phyloP scores from a whole-genome alignment of 2,797 vertebrate species.

The Poeciliopsis presidionis region DNA sequence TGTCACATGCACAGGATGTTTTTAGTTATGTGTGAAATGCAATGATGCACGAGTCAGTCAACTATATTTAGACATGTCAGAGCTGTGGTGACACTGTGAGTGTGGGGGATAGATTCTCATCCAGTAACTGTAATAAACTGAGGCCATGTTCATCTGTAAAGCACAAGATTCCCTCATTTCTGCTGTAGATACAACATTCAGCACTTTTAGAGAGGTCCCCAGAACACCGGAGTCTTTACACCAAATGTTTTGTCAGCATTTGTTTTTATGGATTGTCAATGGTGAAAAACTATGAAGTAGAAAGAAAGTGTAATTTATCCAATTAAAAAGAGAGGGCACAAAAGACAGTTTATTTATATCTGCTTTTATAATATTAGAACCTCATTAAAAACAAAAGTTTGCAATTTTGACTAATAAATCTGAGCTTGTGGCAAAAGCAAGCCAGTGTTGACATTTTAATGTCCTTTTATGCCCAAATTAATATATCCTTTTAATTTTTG shows the following conservation, averaged over 20 bases:
- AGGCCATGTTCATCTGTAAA: constrained; percentile 4
- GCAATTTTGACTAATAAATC: not conserved
- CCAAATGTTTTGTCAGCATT: not conserved
- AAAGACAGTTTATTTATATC: not conserved
- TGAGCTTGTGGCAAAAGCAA: not conserved
- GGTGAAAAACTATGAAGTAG: not conserved
- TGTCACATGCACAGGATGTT: constrained; percentile 31
- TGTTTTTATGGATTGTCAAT: not conserved
- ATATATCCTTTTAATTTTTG: not conserved
- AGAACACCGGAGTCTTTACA: not conserved
- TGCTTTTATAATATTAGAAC: not conserved
- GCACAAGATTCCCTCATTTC: not conserved
- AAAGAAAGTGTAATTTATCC: not conserved
- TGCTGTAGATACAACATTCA: not conserved
- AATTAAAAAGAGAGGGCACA: not conserved
- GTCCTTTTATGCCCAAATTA: not conserved
- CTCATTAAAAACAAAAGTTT: not conserved
- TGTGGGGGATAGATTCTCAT: constrained; percentile 17
- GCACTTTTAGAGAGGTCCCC: not conserved
- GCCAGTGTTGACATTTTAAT: constrained; percentile 1
- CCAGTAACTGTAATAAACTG: constrained; percentile 6
- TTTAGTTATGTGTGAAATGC: constrained; percentile 56
- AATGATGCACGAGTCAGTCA: constrained; percentile 33
- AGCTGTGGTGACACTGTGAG: constrained; percentile 5
- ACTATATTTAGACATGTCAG: constrained; percentile 67